Conservation (phyloP, 2,888 invertebrate genomes). For the Xylota segnis region DNA sequence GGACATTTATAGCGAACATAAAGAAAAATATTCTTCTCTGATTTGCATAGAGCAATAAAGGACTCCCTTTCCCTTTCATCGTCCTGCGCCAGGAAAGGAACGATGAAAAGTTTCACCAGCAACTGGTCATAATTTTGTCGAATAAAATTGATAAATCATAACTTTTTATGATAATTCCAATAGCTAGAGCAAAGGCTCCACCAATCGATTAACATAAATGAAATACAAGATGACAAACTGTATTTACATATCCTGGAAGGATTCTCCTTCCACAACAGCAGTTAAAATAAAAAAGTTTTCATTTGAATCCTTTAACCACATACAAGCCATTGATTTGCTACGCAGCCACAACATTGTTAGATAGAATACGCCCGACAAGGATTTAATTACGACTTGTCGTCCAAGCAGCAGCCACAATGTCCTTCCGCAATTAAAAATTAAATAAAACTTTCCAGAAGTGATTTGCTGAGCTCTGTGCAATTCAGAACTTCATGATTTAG, state of each 20-base stretch:
- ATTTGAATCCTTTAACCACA: constrained; percentile 29
- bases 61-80: neutral
- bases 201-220: constrained; percentile 65
- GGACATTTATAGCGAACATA: constrained; percentile 72
- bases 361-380: neutral
- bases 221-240: constrained; percentile 42
- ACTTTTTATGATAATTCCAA: constrained; percentile 73
- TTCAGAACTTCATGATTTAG: constrained; percentile 69
- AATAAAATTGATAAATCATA: constrained; percentile 77
- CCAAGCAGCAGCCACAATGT: constrained; percentile 58
- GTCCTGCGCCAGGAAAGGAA: neutral
- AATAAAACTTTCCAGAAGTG: constrained; percentile 71
- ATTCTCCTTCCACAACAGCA: neutral
- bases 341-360: constrained; percentile 14
- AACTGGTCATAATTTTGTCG: constrained; percentile 76
- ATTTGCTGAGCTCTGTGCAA: constrained; percentile 61
- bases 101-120: constrained; percentile 25
- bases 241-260: constrained; percentile 26
- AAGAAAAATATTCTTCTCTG: constrained; percentile 48
- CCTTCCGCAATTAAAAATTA: constrained; percentile 76
- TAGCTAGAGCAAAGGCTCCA: constrained; percentile 26
- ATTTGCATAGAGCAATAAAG: constrained; percentile 75
- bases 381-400: constrained; percentile 66
- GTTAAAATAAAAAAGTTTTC: constrained; percentile 30
- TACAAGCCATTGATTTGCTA: constrained; percentile 16